phyloP scores from a whole-genome alignment of 2,888 invertebrate genomes.

The Epistrophe eligans region DNA sequence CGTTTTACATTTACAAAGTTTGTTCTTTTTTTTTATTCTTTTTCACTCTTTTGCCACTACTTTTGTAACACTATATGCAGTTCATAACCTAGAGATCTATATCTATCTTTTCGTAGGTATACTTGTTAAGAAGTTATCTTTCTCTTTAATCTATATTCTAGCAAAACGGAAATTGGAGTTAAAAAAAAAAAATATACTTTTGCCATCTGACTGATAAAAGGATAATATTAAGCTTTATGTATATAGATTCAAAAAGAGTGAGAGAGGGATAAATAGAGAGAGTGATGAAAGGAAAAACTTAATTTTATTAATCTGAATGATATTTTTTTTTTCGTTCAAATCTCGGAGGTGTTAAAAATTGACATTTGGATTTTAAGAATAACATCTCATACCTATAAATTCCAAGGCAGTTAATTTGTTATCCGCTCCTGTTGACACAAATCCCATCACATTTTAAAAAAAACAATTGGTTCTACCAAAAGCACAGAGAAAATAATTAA shows the following conservation, averaged over 20 bases:
- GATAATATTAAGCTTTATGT: constrained; percentile 16
- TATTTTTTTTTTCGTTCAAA: neutral
- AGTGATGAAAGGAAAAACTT: constrained; percentile 23
- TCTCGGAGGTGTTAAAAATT: neutral
- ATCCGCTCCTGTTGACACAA: too few relatives aligned
- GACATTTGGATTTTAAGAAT: constrained; percentile 3
- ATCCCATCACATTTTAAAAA: neutral
- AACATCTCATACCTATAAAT: too few relatives aligned
- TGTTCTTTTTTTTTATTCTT: neutral
- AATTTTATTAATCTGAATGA: constrained; percentile 23
- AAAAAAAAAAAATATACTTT: constrained; percentile 38
- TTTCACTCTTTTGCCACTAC: neutral
- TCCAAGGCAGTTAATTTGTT: too few relatives aligned
- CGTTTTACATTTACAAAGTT: constrained; percentile 39
- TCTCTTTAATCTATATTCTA: constrained; percentile 24
- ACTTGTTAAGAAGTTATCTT: constrained; percentile 38
- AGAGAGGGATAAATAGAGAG: neutral
- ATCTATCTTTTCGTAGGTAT: neutral
- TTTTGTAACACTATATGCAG: constrained; percentile 22
- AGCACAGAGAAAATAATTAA: neutral
- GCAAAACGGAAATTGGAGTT: constrained; percentile 38
- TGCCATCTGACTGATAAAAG: constrained; percentile 28
- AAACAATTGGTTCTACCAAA: neutral
- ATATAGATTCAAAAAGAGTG: neutral
- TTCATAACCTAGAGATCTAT: constrained; percentile 15